Evolutionary conservation across 2,113 vertebrate species (phyloP).

Genomic region (Oncorhynchus keta): DNA sequence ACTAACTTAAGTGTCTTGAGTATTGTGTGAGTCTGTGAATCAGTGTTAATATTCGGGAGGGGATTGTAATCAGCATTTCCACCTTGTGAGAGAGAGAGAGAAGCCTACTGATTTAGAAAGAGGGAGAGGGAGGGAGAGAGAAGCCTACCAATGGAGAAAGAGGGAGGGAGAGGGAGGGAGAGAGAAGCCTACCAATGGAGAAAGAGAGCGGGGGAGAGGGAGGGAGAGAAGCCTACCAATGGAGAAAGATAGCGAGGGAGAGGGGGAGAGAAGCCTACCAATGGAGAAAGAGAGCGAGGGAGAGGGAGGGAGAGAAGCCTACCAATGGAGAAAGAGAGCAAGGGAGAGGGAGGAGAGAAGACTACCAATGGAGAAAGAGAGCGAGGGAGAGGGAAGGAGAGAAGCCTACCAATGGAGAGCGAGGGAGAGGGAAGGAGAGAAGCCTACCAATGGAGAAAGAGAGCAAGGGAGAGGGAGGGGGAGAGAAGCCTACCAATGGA

Average conservation of each 20-base stretch:
- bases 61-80: slow-evolving; percentile 47
- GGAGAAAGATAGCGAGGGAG: neutral
- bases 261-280: neutral
- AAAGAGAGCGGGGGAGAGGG: neutral
- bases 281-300: neutral
- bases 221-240: slow-evolving; percentile 1
- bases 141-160: too few relatives aligned
- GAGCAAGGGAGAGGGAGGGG: neutral
- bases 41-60: slow-evolving; percentile 55
- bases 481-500: neutral
- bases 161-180: too few relatives aligned
- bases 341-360: slow-evolving; percentile 34
- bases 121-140: slow-evolving; percentile 9
- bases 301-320: slow-evolving; percentile 46
- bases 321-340: too few relatives aligned
- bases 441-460: neutral
- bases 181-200: neutral
- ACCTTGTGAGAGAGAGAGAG: slow-evolving; percentile 24
- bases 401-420: neutral
- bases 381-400: neutral
- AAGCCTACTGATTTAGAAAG: neutral
- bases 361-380: neutral
- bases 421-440: neutral
- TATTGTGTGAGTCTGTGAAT: slow-evolving; percentile 65
- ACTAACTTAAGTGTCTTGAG: slow-evolving; percentile 62